Conservation (phyloP, 2,113 vertebrate species). For the Oxyruncus cristatus region DNA sequence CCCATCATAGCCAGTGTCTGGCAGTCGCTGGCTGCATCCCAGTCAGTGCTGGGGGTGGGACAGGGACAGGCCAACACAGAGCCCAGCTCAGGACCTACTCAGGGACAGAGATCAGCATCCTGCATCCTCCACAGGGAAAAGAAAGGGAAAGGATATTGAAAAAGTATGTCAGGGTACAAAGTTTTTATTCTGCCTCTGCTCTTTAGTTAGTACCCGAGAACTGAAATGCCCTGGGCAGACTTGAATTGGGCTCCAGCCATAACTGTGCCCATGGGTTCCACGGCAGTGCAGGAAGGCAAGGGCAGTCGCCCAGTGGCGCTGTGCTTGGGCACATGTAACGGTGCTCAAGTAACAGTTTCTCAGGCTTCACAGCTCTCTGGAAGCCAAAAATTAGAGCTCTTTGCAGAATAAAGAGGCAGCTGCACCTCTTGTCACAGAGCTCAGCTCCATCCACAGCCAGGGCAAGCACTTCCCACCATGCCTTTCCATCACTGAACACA, state of each 20-base stretch:
- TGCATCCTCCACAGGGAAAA: background rate
- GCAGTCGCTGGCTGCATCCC: background rate
- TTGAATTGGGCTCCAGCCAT: background rate
- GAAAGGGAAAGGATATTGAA: background rate
- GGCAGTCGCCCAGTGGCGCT: accelerated
- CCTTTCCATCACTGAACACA: background rate
- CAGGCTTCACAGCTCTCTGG: background rate
- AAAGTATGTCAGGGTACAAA: background rate
- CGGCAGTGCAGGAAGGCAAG: background rate
- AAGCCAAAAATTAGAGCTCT: background rate
- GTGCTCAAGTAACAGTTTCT: background rate
- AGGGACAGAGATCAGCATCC: background rate
- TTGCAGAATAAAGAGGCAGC: background rate
- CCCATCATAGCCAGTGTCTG: background rate
- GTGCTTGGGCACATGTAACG: background rate
- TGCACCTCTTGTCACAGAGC: background rate
- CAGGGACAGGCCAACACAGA: background rate
- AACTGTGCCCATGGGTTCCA: background rate
- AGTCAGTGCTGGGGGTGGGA: accelerated
- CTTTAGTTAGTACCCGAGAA: background rate
- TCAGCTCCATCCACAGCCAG: background rate
- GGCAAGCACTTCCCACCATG: background rate
- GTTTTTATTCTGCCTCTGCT: background rate
- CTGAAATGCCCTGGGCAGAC: background rate
- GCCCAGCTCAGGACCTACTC: background rate